Conservation (phyloP, 2,888 invertebrate genomes). For the Eledona agricola region DNA sequence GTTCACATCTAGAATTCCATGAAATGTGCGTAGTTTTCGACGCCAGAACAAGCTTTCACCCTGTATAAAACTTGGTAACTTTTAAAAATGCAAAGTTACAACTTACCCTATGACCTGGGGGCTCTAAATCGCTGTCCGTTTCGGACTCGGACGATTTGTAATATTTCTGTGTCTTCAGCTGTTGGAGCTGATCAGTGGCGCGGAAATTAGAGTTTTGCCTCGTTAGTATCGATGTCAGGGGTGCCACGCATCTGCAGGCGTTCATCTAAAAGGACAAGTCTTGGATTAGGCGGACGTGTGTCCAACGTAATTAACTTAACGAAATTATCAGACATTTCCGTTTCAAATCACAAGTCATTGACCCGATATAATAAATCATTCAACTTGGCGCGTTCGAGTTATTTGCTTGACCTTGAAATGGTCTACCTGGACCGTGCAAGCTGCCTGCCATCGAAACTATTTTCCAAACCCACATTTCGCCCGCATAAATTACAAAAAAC, state of each 20-base stretch:
- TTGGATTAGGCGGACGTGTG: not conserved
- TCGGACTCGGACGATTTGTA: constrained; percentile 62
- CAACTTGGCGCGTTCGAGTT: too few species aligned
- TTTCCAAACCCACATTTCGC: too few species aligned
- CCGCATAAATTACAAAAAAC: too few species aligned
- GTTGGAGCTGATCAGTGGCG: constrained; percentile 4
- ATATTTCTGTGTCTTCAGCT: constrained; percentile 1
- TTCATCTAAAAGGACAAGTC: not conserved
- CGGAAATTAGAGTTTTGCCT: constrained; percentile 6
- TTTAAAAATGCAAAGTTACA: constrained; percentile 7
- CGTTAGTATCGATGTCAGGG: too few species aligned
- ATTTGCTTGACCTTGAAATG: too few species aligned
- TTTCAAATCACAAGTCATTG: too few species aligned
- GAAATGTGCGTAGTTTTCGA: constrained; percentile 85
- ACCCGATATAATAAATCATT: too few species aligned
- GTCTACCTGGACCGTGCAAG: too few species aligned
- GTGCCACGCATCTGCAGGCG: not conserved
- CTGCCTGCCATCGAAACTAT: too few species aligned
- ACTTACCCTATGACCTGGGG: constrained; percentile 59
- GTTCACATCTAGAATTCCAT: constrained; percentile 83
- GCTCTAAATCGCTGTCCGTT: constrained; percentile 69
- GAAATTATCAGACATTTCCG: too few species aligned
- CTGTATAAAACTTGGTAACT: constrained; percentile 51
- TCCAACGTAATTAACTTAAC: too few species aligned
- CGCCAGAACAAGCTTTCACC: constrained; percentile 78